A percentile compares a stretch with the other conserved stretches of the same genome.
phyloP scores from a whole-genome alignment of 2,113 vertebrate species.

The Panthera tigris region DNA sequence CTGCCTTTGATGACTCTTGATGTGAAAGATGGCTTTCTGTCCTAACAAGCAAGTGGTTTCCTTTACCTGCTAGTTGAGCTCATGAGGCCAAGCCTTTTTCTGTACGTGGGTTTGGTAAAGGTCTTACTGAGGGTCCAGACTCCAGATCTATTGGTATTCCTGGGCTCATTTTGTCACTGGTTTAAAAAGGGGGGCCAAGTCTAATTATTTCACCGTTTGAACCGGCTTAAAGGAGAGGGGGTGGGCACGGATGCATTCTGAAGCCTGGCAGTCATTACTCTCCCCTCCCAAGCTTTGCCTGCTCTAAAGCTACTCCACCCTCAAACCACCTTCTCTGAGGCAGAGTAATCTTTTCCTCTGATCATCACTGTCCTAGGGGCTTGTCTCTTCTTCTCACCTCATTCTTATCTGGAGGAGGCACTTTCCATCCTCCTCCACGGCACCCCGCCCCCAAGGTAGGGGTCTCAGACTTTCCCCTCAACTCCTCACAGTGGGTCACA shows the following conservation, averaged over 20 bases:
- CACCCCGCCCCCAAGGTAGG: neutral
- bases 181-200: neutral
- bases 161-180: neutral
- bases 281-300: neutral
- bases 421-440: neutral
- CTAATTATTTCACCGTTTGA: neutral
- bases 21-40: neutral
- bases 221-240: neutral
- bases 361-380: neutral
- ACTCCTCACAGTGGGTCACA: neutral
- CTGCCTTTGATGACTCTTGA: neutral
- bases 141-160: neutral
- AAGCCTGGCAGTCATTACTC: neutral
- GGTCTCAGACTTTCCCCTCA: constrained; percentile 43
- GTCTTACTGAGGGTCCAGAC: neutral
- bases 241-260: neutral
- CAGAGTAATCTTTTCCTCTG: constrained; percentile 33
- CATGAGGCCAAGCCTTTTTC: neutral
- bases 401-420: neutral
- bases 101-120: neutral
- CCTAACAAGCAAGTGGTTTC: neutral
- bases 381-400: neutral
- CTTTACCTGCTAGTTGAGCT: neutral
- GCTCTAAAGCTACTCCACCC: neutral
- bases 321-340: neutral